A percentile compares a stretch with the other conserved stretches of the same genome.
Conservation (phyloP, 2,888 invertebrate genomes). For the Drosophila nr. medialis region DNA sequence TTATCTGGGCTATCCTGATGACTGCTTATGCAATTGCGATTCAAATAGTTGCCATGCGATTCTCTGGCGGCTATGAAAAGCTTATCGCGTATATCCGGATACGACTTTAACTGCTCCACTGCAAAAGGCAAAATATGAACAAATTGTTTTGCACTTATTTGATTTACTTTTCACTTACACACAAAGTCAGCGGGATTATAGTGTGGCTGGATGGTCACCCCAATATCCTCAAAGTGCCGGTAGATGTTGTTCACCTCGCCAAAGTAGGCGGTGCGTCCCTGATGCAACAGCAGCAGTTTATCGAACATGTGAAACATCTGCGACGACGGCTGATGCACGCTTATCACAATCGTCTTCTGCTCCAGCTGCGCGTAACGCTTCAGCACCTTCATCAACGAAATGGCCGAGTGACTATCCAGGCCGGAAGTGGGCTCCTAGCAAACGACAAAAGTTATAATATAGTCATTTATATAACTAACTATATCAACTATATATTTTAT, state of each 20-base stretch:
- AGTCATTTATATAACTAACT: neutral
- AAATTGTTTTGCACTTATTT: neutral
- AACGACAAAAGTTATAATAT: neutral
- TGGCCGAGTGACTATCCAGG: conserved; percentile 92
- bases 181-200: conserved; percentile 95
- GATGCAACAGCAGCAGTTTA: conserved; percentile 89
- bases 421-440: conserved; percentile 92
- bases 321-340: conserved; percentile 93
- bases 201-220: conserved; percentile 89
- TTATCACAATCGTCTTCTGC: conserved; percentile 91
- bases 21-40: conserved; percentile 76
- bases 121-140: neutral
- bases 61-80: conserved; percentile 88
- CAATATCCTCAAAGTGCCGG: conserved; percentile 89
- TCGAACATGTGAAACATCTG: conserved; percentile 94
- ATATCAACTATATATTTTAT: neutral
- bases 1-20: conserved; percentile 40
- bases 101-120: conserved; percentile 92
- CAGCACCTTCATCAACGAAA: conserved; percentile 89
- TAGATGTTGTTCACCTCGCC: conserved; percentile 90
- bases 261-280: conserved; percentile 91
- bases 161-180: conserved; percentile 86
- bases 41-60: conserved; percentile 85
- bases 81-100: conserved; percentile 88
- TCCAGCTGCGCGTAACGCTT: conserved; percentile 90